Conservation (phyloP, 2,888 invertebrate species). For the Latrodectus elegans region DNA sequence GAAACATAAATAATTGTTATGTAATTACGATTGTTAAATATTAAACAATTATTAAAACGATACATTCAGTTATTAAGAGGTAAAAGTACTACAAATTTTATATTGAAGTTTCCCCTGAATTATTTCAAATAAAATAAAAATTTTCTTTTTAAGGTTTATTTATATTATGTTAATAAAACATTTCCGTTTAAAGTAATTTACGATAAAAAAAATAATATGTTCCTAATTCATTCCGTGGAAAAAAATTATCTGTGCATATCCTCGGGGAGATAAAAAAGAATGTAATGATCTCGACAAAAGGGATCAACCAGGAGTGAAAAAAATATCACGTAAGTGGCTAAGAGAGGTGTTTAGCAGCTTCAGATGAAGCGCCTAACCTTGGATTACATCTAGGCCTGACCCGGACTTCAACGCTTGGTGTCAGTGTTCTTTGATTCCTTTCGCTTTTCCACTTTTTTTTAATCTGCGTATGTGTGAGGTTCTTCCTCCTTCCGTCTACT, state of each 20-base stretch:
- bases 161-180: too few relatives aligned
- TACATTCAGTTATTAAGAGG: too few relatives aligned
- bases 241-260: background rate
- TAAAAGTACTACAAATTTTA: too few relatives aligned
- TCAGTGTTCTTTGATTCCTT: conserved; percentile 21
- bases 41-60: too few relatives aligned
- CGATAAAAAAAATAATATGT: too few relatives aligned
- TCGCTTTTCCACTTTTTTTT: conserved; percentile 12
- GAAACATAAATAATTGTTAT: too few relatives aligned
- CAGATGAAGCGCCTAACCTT: conserved; percentile 40
- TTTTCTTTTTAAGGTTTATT: too few relatives aligned
- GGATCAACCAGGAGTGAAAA: conserved; percentile 34
- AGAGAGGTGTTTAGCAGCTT: conserved; percentile 33
- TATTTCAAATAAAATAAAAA: too few relatives aligned
- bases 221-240: background rate
- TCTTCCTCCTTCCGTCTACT: conserved; percentile 31
- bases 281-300: background rate
- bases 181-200: too few relatives aligned
- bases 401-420: conserved; percentile 56
- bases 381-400: conserved; percentile 44
- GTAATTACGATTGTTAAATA: too few relatives aligned
- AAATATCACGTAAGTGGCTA: conserved; percentile 39
- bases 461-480: background rate
- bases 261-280: background rate
- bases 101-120: too few relatives aligned